Conservation (phyloP, 2,888 invertebrate genomes). For the Acleris emargana region DNA sequence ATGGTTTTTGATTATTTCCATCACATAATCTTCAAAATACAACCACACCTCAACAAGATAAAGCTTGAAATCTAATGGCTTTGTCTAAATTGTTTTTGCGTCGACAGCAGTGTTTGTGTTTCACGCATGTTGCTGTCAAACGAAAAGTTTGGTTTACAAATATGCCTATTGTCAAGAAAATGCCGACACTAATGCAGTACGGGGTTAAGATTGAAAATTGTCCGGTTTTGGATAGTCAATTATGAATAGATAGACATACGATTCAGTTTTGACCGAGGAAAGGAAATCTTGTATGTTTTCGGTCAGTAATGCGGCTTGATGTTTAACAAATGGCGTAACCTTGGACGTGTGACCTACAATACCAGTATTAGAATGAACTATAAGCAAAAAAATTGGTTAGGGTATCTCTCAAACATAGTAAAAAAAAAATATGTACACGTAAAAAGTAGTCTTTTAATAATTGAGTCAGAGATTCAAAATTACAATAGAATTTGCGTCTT, state of each 20-base stretch:
- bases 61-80: constrained; percentile 9
- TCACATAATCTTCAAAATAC: background rate
- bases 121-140: constrained; percentile 34
- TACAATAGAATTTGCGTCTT: no score
- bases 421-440: no score
- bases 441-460: no score
- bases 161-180: constrained; percentile 18
- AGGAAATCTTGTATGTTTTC: no score
- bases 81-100: constrained; percentile 14
- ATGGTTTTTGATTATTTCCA: constrained; percentile 36
- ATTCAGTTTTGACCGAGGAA: background rate
- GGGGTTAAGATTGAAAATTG: background rate
- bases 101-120: constrained; percentile 32
- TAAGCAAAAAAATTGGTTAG: no score
- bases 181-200: constrained; percentile 11
- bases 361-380: no score
- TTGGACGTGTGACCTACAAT: constrained; percentile 11
- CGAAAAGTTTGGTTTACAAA: constrained; percentile 22
- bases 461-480: no score
- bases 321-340: constrained; percentile 2
- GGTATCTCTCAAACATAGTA: no score
- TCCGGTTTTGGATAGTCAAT: background rate
- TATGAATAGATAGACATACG: background rate
- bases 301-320: background rate
- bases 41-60: constrained; percentile 1